phyloP scores from a whole-genome alignment of 2,797 vertebrate species.

The Manis javanica region DNA sequence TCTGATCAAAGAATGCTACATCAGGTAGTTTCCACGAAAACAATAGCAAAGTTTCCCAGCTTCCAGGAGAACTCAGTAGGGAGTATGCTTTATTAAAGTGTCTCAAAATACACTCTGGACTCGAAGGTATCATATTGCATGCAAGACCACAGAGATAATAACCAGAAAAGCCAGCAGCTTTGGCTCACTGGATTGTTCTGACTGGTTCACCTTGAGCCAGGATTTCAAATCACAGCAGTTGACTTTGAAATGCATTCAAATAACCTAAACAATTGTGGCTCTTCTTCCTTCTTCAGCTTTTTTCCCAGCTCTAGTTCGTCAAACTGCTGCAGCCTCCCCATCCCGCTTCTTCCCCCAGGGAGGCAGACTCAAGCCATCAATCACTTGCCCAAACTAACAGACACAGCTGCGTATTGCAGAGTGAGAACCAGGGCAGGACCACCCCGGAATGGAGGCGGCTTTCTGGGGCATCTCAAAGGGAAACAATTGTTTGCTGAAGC shows the following conservation, averaged over 20 bases:
- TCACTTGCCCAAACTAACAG: slow-evolving; percentile 46
- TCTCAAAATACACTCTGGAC: background rate
- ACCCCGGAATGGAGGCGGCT: background rate
- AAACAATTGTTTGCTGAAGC: background rate
- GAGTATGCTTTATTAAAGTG: background rate
- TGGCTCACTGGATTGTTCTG: background rate
- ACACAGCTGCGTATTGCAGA: background rate
- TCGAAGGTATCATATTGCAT: background rate
- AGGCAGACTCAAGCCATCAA: slow-evolving; percentile 25
- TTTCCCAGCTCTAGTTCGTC: background rate
- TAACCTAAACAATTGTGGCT: background rate
- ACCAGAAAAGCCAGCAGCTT: background rate
- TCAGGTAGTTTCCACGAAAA: background rate
- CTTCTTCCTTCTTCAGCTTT: background rate
- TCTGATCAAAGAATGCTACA: background rate
- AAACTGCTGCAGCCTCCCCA: background rate
- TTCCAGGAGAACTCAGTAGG: background rate
- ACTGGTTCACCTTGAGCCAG: background rate
- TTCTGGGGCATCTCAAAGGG: background rate
- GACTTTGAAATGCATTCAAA: background rate
- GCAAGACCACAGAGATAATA: background rate
- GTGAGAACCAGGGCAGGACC: background rate
- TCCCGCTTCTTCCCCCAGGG: background rate
- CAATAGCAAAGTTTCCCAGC: background rate
- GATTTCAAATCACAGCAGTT: background rate